phyloP scores from a whole-genome alignment of 2,797 vertebrate genomes.

The Anguilla megastoma region DNA sequence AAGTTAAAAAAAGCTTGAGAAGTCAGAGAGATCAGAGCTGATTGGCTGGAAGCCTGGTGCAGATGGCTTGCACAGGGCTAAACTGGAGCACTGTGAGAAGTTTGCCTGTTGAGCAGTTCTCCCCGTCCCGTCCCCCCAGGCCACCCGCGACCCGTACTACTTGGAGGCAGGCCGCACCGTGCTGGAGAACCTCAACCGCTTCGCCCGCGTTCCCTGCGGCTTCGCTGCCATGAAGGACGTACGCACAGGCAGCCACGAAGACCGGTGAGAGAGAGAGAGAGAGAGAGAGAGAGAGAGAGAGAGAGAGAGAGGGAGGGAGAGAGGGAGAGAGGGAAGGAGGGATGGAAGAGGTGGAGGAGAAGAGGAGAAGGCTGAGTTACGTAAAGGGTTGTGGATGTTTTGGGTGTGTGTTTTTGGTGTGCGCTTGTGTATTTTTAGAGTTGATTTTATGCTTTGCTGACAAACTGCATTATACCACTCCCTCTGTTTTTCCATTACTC shows the following conservation, averaged over 20 bases:
- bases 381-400: neutral
- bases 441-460: neutral
- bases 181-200: slow-evolving; percentile 97
- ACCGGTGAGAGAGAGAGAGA: slow-evolving; percentile 77
- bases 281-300: too few species aligned
- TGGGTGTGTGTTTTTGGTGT: neutral
- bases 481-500: neutral
- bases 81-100: neutral
- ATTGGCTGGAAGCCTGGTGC: neutral
- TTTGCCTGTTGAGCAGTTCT: neutral
- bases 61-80: neutral
- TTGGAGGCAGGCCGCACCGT: slow-evolving; percentile 95
- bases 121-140: slow-evolving; percentile 65
- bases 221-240: slow-evolving; percentile 99
- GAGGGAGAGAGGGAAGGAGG: neutral
- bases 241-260: slow-evolving; percentile 96
- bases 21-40: neutral
- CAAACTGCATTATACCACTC: neutral
- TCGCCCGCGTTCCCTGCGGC: slow-evolving; percentile 95
- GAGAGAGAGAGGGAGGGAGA: too few species aligned
- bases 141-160: slow-evolving; percentile 96
- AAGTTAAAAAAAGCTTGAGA: neutral
- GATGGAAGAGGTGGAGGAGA: neutral
- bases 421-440: neutral
- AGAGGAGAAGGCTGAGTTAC: neutral